A percentile compares a stretch with the other conserved stretches of the same genome.
phyloP scores from a whole-genome alignment of 2,888 invertebrate genomes.

The Autographa pulchrina region DNA sequence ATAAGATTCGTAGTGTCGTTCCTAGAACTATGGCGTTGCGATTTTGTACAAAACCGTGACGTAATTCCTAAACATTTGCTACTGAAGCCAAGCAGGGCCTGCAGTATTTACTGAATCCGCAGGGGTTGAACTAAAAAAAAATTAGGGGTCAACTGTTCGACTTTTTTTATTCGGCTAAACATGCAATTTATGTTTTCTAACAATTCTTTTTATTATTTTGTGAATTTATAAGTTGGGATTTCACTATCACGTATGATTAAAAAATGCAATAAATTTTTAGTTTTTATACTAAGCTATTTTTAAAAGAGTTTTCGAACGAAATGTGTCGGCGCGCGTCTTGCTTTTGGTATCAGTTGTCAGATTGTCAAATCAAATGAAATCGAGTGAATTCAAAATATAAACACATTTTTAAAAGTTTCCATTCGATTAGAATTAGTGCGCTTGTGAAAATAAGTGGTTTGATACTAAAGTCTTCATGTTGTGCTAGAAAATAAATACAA shows the following conservation, averaged over 20 bases:
- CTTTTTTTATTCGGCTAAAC: too few species aligned
- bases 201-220: too few species aligned
- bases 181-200: too few species aligned
- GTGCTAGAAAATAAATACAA: constrained; percentile 48
- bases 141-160: too few species aligned
- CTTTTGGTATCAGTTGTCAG: not conserved
- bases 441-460: constrained; percentile 28
- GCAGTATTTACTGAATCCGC: too few species aligned
- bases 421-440: constrained; percentile 1
- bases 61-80: too few species aligned
- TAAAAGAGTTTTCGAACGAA: constrained; percentile 36
- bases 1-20: too few species aligned
- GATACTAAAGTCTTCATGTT: constrained; percentile 30
- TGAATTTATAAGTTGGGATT: too few species aligned
- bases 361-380: constrained; percentile 55
- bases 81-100: too few species aligned
- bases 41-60: too few species aligned
- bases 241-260: not conserved
- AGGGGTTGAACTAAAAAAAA: too few species aligned
- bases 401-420: constrained; percentile 11
- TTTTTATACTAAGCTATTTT: not conserved
- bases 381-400: constrained; percentile 51
- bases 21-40: too few species aligned
- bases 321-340: constrained; percentile 37
- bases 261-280: not conserved